These are phyloP conservation scores for Dynastes grantii DNA, from an alignment of 2,888 invertebrate species.

Conservation along the genomic window DNA sequence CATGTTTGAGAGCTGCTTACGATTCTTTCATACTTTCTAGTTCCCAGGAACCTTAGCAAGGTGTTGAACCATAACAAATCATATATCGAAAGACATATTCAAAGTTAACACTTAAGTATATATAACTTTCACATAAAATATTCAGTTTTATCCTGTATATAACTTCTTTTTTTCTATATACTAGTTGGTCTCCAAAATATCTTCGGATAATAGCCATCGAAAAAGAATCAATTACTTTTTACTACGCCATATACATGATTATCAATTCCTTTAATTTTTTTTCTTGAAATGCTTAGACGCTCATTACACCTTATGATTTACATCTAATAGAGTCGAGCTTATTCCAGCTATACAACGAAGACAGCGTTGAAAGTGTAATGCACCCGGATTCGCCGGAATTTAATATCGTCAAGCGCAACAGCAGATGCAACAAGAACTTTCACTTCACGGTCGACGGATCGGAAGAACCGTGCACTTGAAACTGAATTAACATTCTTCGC, in stretches of 20 bases:
- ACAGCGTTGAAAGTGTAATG: slow-evolving; percentile 28
- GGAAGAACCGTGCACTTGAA: slow-evolving; percentile 33
- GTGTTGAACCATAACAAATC: no score
- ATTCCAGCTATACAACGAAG: background rate
- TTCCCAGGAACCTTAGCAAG: no score
- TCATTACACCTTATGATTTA: background rate
- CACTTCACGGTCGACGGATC: slow-evolving; percentile 42
- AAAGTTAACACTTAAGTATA: no score
- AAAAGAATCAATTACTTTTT: no score
- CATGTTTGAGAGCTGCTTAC: no score
- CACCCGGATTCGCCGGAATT: slow-evolving; percentile 40
- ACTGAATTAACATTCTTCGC: slow-evolving; percentile 37
- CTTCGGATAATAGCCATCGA: no score
- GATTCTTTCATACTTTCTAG: no score
- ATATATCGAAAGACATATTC: no score
- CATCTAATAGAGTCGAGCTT: background rate
- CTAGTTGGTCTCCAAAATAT: no score
- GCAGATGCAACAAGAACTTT: slow-evolving; percentile 36
- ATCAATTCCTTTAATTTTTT: background rate
- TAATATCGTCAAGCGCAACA: slow-evolving; percentile 1
- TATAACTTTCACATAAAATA: no score
- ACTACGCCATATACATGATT: background rate
- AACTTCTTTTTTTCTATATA: no score
- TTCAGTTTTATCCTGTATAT: no score
- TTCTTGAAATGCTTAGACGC: background rate